Evolutionary conservation across 2,888 invertebrate genomes (phyloP).

Genomic region (Hypolimnas misippus): DNA sequence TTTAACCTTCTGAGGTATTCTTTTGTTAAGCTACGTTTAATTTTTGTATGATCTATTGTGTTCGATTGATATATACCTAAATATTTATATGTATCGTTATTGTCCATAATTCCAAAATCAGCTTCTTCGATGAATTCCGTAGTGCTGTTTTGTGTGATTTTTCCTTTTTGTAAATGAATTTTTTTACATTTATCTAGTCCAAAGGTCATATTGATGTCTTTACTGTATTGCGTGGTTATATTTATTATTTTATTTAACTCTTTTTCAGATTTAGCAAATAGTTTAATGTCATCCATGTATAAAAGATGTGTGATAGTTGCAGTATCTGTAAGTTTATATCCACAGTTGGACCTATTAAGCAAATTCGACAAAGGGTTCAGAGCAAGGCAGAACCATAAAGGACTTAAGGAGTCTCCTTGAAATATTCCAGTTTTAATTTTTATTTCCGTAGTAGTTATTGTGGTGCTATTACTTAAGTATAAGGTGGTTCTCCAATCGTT

Average conservation of each 20-base stretch:
- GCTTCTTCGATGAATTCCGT: slow-evolving; percentile 4
- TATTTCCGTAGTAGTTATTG: slow-evolving; percentile 20
- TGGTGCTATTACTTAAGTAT: slow-evolving; percentile 7
- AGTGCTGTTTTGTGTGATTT: slow-evolving; percentile 7
- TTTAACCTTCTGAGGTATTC: slow-evolving; percentile 19
- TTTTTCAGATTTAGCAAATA: slow-evolving; percentile 21
- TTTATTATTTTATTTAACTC: slow-evolving; percentile 14
- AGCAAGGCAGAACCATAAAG: slow-evolving; percentile 36
- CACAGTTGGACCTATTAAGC: neutral
- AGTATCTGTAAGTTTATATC: neutral
- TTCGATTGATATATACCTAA: slow-evolving; percentile 26
- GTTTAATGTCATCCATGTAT: slow-evolving; percentile 32
- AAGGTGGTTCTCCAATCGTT: slow-evolving; percentile 29
- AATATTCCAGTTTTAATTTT: slow-evolving; percentile 39
- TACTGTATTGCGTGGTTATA: slow-evolving; percentile 21
- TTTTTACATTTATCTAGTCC: slow-evolving; percentile 37
- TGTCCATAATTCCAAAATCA: slow-evolving; percentile 17
- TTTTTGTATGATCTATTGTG: slow-evolving; percentile 9
- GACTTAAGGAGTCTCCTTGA: slow-evolving; percentile 36
- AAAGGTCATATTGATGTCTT: slow-evolving; percentile 36
- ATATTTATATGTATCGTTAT: slow-evolving; percentile 29
- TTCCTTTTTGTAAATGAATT: slow-evolving; percentile 25
- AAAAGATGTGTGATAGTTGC: slow-evolving; percentile 21
- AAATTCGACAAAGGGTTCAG: slow-evolving; percentile 33
- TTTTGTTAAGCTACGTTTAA: slow-evolving; percentile 3